Evolutionary conservation across 1,140 invertebrate species (phyloP).

Genomic region (Zaprionus vittiger): DNA sequence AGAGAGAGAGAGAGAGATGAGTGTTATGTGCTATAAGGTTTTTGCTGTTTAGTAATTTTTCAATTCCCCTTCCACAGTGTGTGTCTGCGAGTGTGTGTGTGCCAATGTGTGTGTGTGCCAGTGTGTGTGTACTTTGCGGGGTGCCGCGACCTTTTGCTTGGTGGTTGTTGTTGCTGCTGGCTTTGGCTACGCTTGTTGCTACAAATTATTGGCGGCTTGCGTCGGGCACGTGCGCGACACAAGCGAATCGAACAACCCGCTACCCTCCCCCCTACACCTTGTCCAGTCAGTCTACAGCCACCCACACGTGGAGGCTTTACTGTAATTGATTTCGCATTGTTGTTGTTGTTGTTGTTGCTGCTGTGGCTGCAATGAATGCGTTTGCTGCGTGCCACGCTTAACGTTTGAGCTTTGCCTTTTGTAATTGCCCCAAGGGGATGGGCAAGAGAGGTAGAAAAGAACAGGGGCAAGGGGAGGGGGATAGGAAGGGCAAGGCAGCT

Average conservation of each 20-base stretch:
- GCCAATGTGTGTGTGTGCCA: neutral
- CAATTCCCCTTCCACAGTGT: neutral
- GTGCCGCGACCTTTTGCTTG: slow-evolving; percentile 23
- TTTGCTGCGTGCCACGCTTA: slow-evolving; percentile 70
- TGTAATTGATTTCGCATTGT: slow-evolving; percentile 80
- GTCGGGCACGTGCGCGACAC: slow-evolving; percentile 67
- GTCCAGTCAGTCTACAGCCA: neutral
- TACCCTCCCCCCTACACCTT: neutral
- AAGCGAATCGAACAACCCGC: neutral
- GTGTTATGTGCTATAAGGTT: neutral
- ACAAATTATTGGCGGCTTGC: slow-evolving; percentile 74
- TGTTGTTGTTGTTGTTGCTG: slow-evolving; percentile 22
- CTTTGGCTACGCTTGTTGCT: slow-evolving; percentile 57
- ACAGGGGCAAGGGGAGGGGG: too few species aligned
- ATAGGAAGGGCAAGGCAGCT: neutral
- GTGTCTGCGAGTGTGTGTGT: neutral
- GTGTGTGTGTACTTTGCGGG: slow-evolving; percentile 5
- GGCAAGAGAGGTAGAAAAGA: neutral
- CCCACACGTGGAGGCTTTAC: slow-evolving; percentile 50
- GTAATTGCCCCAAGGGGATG: slow-evolving; percentile 17
- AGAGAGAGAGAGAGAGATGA: neutral
- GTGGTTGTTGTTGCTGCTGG: slow-evolving; percentile 57
- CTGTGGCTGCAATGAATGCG: slow-evolving; percentile 70
- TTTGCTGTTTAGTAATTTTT: slow-evolving; percentile 12
- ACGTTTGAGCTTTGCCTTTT: slow-evolving; percentile 51